Evolutionary conservation across 2,113 vertebrate species (phyloP).

Genomic region (Tachuris rubrigastra): DNA sequence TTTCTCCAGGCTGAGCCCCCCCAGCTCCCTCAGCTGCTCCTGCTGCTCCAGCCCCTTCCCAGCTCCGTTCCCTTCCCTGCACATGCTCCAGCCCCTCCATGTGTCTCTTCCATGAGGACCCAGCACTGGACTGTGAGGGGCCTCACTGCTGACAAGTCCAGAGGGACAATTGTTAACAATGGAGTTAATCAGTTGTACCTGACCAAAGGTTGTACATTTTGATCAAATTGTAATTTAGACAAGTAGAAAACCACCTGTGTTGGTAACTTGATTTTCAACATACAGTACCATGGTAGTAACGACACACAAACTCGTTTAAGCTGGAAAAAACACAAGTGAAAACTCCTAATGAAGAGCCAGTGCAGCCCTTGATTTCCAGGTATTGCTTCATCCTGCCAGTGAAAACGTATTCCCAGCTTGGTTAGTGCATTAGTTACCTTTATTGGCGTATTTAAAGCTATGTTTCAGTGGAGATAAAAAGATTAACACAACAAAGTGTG

Average conservation of each 20-base stretch:
- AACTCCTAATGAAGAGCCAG: neutral
- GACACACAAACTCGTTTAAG: neutral
- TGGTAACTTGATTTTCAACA: neutral
- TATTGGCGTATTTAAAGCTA: neutral
- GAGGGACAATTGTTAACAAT: neutral
- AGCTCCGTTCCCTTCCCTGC: neutral
- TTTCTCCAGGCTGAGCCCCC: neutral
- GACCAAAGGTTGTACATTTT: neutral
- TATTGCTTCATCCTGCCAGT: neutral
- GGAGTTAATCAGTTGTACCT: neutral
- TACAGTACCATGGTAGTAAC: neutral
- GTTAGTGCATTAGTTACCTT: neutral
- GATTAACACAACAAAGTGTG: neutral
- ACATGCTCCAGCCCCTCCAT: neutral
- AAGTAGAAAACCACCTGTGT: neutral
- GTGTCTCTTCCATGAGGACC: accelerated
- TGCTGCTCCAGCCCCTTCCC: neutral
- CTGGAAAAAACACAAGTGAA: neutral
- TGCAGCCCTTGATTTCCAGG: neutral
- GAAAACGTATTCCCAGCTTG: neutral
- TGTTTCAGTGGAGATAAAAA: neutral
- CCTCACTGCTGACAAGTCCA: neutral
- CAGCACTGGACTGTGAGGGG: neutral
- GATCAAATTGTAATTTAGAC: neutral
- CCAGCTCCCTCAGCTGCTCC: neutral